A percentile compares a stretch with the other conserved stretches of the same genome.
Evolutionary conservation across 2,888 invertebrate genomes (phyloP).

Genomic region (Drosophila pseudotakahashii): DNA sequence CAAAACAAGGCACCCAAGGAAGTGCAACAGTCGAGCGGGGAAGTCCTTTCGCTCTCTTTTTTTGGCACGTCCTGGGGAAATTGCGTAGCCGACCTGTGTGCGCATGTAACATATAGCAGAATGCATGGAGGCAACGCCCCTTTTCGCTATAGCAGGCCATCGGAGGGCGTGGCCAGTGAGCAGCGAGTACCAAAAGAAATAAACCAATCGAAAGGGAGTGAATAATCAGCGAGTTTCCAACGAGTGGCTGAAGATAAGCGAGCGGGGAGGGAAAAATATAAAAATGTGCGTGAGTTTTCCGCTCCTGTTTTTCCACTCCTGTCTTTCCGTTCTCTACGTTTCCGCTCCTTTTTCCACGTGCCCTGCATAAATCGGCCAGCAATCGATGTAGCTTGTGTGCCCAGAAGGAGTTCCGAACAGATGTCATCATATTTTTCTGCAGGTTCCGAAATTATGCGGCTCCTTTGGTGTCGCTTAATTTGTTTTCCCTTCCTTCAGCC

Average conservation of each 20-base stretch:
- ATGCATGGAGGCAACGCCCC: slow-evolving; percentile 54
- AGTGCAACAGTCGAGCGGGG: slow-evolving; percentile 71
- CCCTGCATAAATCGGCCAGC: slow-evolving; percentile 80
- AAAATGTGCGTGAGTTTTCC: slow-evolving; percentile 53
- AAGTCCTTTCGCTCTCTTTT: slow-evolving; percentile 11
- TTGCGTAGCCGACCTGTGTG: slow-evolving; percentile 62
- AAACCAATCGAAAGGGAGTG: slow-evolving; percentile 58
- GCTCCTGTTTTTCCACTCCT: slow-evolving; percentile 45
- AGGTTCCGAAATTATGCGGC: slow-evolving; percentile 51
- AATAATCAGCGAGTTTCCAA: slow-evolving; percentile 51
- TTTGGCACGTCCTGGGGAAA: slow-evolving; percentile 56
- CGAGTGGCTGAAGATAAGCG: slow-evolving; percentile 70
- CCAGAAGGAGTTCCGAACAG: slow-evolving; percentile 55
- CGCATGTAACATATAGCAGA: slow-evolving; percentile 55
- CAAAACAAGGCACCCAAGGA: slow-evolving; percentile 23
- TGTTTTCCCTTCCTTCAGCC: slow-evolving; percentile 55
- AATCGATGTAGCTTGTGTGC: slow-evolving; percentile 78
- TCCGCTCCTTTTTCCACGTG: slow-evolving; percentile 76
- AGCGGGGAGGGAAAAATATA: slow-evolving; percentile 7
- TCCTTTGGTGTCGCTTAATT: slow-evolving; percentile 74
- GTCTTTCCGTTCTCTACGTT: slow-evolving; percentile 26
- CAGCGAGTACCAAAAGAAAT: slow-evolving; percentile 58
- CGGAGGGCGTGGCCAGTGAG: slow-evolving; percentile 54
- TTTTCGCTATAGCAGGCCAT: slow-evolving; percentile 1
- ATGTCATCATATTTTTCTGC: slow-evolving; percentile 80